Conservation (phyloP, 2,888 invertebrate species). For the Cancer borealis region DNA sequence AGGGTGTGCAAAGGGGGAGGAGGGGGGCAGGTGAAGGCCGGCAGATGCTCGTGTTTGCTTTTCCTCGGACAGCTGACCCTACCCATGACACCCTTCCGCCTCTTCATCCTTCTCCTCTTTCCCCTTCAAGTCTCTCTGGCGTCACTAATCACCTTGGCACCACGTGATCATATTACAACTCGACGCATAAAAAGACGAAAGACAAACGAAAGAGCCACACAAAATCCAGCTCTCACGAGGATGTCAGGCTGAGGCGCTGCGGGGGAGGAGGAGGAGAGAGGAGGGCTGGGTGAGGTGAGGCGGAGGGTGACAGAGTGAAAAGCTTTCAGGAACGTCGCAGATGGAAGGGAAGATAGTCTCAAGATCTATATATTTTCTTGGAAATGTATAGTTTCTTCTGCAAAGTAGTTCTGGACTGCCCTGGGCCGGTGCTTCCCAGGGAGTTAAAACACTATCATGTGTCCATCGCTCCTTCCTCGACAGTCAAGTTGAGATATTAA, state of each 20-base stretch:
- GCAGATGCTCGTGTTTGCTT: slow-evolving; percentile 6
- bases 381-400: background rate
- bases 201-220: background rate
- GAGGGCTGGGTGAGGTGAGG: background rate
- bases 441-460: background rate
- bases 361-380: background rate
- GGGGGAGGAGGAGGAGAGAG: background rate
- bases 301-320: background rate
- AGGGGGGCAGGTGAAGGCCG: background rate
- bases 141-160: slow-evolving; percentile 34
- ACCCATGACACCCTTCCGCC: background rate
- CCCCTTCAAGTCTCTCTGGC: slow-evolving; percentile 16
- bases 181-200: background rate
- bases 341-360: background rate
- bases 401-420: background rate
- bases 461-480: background rate
- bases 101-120: background rate
- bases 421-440: background rate
- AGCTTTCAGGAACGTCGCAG: background rate
- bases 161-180: background rate
- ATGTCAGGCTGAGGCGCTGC: background rate
- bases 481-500: background rate
- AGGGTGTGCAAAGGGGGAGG: background rate
- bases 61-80: slow-evolving; percentile 13
- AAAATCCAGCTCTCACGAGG: background rate